Evolutionary conservation across 2,888 invertebrate species (phyloP).

Genomic region (Taenaris catops): DNA sequence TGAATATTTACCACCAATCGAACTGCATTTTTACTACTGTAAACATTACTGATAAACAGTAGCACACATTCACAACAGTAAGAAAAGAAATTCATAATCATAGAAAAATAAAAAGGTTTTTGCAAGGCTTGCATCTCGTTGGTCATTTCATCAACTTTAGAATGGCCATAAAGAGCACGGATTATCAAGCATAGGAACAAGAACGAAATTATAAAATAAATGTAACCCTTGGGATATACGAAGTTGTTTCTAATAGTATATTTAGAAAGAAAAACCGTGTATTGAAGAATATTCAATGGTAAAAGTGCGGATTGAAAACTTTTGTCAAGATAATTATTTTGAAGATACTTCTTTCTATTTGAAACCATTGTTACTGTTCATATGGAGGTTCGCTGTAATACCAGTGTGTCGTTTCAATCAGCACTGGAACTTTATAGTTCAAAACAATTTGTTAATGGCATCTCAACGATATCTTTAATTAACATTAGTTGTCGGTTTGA

Average conservation of each 20-base stretch:
- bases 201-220: conserved; percentile 6
- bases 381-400: background rate
- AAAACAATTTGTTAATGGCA: background rate
- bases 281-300: conserved; percentile 12
- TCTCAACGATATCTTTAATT: background rate
- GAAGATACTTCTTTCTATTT: conserved; percentile 1
- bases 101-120: background rate
- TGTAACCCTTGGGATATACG: conserved; percentile 8
- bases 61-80: conserved; percentile 3
- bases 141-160: background rate
- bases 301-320: conserved; percentile 8
- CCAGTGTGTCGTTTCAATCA: no score
- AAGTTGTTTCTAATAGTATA: conserved; percentile 15
- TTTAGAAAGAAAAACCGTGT: conserved; percentile 11
- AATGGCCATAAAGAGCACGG: background rate
- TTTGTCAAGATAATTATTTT: conserved; percentile 15
- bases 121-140: background rate
- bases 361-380: conserved; percentile 9
- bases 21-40: conserved; percentile 1
- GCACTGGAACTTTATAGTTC: background rate
- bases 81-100: conserved; percentile 1
- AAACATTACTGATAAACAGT: conserved; percentile 13
- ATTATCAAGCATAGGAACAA: conserved; percentile 5
- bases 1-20: conserved; percentile 17
- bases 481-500: conserved; percentile 2